These are phyloP conservation scores for Halichoeres trimaculatus DNA, from an alignment of 2,113 vertebrate genomes.

Conservation along the genomic window DNA sequence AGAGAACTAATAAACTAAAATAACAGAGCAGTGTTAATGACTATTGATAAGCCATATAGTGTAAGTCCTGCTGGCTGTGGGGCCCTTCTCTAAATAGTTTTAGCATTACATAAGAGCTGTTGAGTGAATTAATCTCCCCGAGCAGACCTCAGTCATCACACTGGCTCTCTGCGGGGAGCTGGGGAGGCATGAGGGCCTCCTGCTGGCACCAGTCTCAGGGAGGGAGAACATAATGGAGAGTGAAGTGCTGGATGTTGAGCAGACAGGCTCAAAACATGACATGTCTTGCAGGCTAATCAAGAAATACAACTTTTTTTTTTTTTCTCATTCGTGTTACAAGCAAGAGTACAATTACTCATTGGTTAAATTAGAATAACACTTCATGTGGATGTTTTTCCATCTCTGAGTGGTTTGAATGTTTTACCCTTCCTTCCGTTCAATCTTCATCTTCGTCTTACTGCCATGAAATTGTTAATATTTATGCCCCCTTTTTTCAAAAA, in stretches of 20 bases:
- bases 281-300: no score
- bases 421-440: no score
- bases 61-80: conserved; percentile 43
- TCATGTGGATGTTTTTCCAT: no score
- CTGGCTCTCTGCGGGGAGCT: conserved; percentile 51
- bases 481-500: no score
- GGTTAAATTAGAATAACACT: no score
- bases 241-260: conserved; percentile 10
- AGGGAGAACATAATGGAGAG: conserved; percentile 13
- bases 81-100: conserved; percentile 60
- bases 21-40: conserved; percentile 65
- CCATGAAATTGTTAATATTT: no score
- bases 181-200: conserved; percentile 27
- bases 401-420: no score
- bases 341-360: no score
- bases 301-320: no score
- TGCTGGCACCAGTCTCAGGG: conserved; percentile 38
- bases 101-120: conserved; percentile 54
- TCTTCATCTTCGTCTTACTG: no score
- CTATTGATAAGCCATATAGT: conserved; percentile 69
- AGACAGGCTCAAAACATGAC: neutral
- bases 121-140: conserved; percentile 64
- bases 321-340: no score
- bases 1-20: conserved; percentile 62
- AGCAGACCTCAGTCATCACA: conserved; percentile 67